phyloP scores from a whole-genome alignment of 2,888 invertebrate genomes.

The Lucinisca nassula region DNA sequence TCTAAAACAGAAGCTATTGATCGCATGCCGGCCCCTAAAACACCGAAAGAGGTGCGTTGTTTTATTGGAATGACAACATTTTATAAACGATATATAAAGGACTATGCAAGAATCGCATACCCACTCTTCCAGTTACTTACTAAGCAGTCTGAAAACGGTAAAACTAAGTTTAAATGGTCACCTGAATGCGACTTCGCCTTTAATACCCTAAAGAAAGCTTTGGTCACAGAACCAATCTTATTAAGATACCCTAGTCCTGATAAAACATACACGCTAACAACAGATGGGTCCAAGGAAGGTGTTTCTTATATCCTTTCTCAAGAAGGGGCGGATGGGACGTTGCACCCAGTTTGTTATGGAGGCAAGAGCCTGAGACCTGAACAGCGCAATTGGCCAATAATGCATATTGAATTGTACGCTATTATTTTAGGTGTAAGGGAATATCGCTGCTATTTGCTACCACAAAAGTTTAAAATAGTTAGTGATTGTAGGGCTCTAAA shows the following conservation, averaged over 20 bases:
- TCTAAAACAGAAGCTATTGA: slow-evolving; percentile 32
- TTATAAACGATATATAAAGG: slow-evolving; percentile 38
- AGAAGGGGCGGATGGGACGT: background rate
- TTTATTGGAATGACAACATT: slow-evolving; percentile 56
- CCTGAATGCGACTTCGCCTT: no score
- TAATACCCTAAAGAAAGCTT: no score
- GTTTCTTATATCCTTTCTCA: background rate
- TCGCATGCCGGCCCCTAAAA: slow-evolving; percentile 31
- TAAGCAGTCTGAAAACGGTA: no score
- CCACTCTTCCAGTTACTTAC: no score
- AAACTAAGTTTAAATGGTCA: no score
- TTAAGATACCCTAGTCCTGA: background rate
- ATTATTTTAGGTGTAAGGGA: background rate
- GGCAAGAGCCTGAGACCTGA: background rate
- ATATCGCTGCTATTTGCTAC: background rate
- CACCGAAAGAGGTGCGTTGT: slow-evolving; percentile 29
- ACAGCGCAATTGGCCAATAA: slow-evolving; percentile 14
- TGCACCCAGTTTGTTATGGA: slow-evolving; percentile 5
- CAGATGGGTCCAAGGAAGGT: background rate
- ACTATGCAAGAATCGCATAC: slow-evolving; percentile 17
- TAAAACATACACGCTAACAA: background rate
- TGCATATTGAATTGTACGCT: slow-evolving; percentile 9
- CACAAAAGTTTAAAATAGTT: background rate
- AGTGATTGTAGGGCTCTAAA: background rate
- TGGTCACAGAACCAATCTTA: no score